A percentile compares a stretch with the other conserved stretches of the same genome.
Conservation (phyloP, 2,888 invertebrate genomes). For the Andricus curvator region DNA sequence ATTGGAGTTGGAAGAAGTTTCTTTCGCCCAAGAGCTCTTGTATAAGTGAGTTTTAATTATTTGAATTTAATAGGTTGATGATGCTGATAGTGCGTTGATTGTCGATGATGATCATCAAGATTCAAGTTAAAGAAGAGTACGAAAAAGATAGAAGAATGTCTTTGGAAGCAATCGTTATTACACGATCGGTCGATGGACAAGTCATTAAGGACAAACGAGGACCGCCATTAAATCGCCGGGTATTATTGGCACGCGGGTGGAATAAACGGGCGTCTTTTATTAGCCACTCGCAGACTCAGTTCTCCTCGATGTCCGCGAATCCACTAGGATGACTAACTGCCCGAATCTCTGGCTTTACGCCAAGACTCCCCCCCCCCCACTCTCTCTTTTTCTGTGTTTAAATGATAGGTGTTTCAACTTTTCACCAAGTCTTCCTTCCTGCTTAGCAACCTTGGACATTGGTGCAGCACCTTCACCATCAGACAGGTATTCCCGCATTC, state of each 20-base stretch:
- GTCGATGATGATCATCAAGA: constrained; percentile 10
- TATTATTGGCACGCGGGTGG: constrained; percentile 51
- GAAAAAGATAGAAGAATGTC: not conserved
- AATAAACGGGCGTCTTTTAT: constrained; percentile 54
- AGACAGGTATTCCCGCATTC: constrained; percentile 43
- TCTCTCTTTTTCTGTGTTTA: not conserved
- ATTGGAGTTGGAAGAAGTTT: not conserved
- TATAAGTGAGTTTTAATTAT: not conserved
- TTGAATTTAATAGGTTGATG: not conserved
- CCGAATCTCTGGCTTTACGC: constrained; percentile 61
- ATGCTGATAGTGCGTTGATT: constrained; percentile 8
- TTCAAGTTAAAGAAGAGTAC: not conserved
- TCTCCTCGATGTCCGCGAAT: constrained; percentile 41
- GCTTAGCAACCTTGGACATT: constrained; percentile 48
- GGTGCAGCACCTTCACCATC: constrained; percentile 45
- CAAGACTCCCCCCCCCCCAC: constrained; percentile 50
- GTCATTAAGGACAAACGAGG: constrained; percentile 42
- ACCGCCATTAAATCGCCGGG: constrained; percentile 42
- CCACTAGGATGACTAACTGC: constrained; percentile 59
- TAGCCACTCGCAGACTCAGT: constrained; percentile 34
- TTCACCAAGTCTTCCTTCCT: constrained; percentile 54
- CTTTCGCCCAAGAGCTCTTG: not conserved
- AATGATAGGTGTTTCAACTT: constrained; percentile 42
- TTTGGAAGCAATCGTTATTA: constrained; percentile 19
- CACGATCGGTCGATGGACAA: constrained; percentile 36